Evolutionary conservation across 2,113 vertebrate species (phyloP).

Genomic region (Rynchops niger): DNA sequence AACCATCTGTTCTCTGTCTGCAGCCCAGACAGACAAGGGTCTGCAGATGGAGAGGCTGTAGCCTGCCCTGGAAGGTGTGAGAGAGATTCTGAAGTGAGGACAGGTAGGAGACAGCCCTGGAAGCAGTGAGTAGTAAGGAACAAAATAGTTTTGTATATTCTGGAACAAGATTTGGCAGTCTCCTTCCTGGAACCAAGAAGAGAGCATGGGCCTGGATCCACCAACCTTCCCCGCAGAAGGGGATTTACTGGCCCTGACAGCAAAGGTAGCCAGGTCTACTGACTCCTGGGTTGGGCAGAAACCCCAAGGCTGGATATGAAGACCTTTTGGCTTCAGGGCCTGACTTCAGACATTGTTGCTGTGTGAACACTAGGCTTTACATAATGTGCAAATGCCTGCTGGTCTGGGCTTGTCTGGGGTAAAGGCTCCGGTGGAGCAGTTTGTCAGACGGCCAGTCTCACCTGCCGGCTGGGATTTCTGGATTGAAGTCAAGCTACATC

Average conservation of each 20-base stretch:
- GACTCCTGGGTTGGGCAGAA: not conserved
- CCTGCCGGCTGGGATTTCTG: not conserved
- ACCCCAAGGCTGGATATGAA: not conserved
- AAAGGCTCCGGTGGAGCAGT: not conserved
- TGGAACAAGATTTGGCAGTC: not conserved
- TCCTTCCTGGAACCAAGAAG: not conserved
- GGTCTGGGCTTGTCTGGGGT: not conserved
- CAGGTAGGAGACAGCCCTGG: conserved; percentile 39
- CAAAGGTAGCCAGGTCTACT: not conserved
- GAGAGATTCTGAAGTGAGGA: conserved; percentile 9
- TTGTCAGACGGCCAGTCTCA: not conserved
- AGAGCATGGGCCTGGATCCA: not conserved
- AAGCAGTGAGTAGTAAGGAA: not conserved
- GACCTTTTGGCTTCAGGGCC: not conserved
- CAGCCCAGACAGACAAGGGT: not conserved
- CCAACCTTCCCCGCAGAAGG: not conserved
- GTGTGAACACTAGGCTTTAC: not conserved
- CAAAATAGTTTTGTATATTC: not conserved
- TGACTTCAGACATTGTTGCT: not conserved
- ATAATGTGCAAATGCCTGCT: not conserved
- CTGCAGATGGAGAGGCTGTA: conserved; percentile 54
- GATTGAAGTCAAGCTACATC: not conserved
- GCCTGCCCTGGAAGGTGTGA: conserved; percentile 39
- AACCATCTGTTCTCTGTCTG: conserved; percentile 43
- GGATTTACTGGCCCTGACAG: not conserved